These are phyloP conservation scores for Acrocephalus scirpaceus DNA, from an alignment of 2,797 vertebrate species.

Conservation along the genomic window DNA sequence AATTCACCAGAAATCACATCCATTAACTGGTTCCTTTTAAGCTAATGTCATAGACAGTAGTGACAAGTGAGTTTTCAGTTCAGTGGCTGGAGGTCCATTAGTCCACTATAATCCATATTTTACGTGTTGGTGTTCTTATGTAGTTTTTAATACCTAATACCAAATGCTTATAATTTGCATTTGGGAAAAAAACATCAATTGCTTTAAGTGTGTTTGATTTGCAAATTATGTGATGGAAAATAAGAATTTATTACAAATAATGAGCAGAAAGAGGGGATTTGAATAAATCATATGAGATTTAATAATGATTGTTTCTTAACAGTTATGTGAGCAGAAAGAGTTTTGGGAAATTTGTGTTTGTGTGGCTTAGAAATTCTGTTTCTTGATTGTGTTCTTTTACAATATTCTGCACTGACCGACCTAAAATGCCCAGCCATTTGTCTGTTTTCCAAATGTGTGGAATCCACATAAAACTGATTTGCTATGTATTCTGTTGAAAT, in stretches of 20 bases:
- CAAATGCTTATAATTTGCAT: background rate
- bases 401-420: background rate
- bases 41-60: background rate
- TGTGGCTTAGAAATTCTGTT: background rate
- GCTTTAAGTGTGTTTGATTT: background rate
- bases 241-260: background rate
- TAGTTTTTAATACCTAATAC: background rate
- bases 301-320: background rate
- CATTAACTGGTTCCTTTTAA: background rate
- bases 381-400: background rate
- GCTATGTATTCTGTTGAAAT: background rate
- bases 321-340: background rate
- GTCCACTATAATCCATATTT: background rate
- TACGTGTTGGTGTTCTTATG: background rate
- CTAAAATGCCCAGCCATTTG: background rate
- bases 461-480: background rate
- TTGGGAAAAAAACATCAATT: background rate
- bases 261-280: background rate
- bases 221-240: background rate
- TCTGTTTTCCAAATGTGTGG: background rate
- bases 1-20: background rate
- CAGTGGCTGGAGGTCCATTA: background rate
- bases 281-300: background rate
- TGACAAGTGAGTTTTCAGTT: background rate
- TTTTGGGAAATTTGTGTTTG: background rate